These are phyloP conservation scores for Mallotus villosus DNA, from an alignment of 2,797 vertebrate species.

Conservation along the genomic window DNA sequence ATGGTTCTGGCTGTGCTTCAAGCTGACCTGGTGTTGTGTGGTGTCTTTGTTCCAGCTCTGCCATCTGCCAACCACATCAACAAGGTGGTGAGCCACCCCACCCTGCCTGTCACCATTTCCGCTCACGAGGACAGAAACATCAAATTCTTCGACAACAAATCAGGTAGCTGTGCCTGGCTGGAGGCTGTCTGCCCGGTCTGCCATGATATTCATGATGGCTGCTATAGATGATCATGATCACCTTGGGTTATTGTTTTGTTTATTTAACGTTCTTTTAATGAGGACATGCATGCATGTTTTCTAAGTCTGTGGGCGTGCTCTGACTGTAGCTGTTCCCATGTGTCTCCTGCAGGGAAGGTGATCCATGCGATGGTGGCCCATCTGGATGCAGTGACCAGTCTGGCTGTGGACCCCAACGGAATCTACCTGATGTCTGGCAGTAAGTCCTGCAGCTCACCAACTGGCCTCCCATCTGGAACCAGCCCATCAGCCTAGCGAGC, in stretches of 20 bases:
- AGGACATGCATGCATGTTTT: too few species aligned
- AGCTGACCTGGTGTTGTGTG: background rate
- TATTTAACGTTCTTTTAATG: background rate
- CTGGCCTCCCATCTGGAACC: conserved; percentile 5
- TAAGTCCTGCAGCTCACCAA: conserved; percentile 62
- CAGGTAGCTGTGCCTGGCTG: conserved; percentile 72
- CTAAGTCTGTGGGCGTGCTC: background rate
- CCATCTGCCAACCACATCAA: conserved; percentile 91
- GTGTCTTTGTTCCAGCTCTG: conserved; percentile 70
- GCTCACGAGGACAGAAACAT: conserved; percentile 97
- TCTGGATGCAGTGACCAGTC: conserved; percentile 94
- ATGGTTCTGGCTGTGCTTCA: background rate
- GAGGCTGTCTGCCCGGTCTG: background rate
- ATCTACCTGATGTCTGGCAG: conserved; percentile 99
- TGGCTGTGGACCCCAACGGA: conserved; percentile 98
- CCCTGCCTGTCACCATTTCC: conserved; percentile 95
- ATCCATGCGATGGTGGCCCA: conserved; percentile 99
- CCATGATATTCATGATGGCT: background rate
- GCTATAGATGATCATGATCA: background rate
- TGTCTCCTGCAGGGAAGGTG: conserved; percentile 84
- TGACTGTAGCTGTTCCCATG: too few species aligned
- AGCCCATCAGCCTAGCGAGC: conserved; percentile 69
- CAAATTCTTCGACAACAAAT: conserved; percentile 99
- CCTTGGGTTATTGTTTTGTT: background rate
- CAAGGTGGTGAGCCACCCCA: conserved; percentile 96